Percentiles rank a stretch among this genome's conserved stretches.
phyloP scores from a whole-genome alignment of 2,888 invertebrate species.

The Cheilosia variabilis region DNA sequence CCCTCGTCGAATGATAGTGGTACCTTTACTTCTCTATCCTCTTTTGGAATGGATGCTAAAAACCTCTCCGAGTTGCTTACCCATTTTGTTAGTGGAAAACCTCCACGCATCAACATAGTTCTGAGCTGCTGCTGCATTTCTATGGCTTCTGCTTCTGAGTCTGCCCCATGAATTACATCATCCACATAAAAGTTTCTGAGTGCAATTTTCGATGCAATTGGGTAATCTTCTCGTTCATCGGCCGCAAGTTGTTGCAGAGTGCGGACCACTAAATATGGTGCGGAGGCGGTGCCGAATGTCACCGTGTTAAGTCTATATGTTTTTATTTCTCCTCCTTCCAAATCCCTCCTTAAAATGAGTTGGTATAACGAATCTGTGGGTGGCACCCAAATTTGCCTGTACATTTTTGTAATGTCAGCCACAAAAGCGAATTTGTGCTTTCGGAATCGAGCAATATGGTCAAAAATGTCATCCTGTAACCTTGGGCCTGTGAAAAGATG shows the following conservation, averaged over 20 bases:
- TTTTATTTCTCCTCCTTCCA: not conserved
- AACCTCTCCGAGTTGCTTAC: no score
- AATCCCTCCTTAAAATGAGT: not conserved
- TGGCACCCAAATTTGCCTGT: conserved; percentile 20
- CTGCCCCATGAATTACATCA: conserved; percentile 17
- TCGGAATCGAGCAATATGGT: not conserved
- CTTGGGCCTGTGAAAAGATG: conserved; percentile 5
- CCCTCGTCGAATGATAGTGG: conserved; percentile 4
- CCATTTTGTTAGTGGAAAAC: not conserved
- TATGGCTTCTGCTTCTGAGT: conserved; percentile 10
- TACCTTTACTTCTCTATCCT: conserved; percentile 8
- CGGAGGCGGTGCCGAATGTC: not conserved
- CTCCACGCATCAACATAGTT: conserved; percentile 2
- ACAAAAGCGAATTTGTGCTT: not conserved
- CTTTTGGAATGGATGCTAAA: not conserved
- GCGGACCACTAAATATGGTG: conserved; percentile 20
- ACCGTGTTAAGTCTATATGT: not conserved
- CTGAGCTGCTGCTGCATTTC: conserved; percentile 2
- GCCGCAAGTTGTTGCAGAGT: conserved; percentile 19
- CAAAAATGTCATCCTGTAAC: conserved; percentile 20
- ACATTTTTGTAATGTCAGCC: conserved; percentile 23
- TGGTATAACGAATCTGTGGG: not conserved
- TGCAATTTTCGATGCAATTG: conserved; percentile 5
- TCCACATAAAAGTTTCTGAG: conserved; percentile 1
- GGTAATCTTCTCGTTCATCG: conserved; percentile 7